These are phyloP conservation scores for Serrognathus titanus DNA, from an alignment of 2,888 invertebrate species.

Conservation along the genomic window DNA sequence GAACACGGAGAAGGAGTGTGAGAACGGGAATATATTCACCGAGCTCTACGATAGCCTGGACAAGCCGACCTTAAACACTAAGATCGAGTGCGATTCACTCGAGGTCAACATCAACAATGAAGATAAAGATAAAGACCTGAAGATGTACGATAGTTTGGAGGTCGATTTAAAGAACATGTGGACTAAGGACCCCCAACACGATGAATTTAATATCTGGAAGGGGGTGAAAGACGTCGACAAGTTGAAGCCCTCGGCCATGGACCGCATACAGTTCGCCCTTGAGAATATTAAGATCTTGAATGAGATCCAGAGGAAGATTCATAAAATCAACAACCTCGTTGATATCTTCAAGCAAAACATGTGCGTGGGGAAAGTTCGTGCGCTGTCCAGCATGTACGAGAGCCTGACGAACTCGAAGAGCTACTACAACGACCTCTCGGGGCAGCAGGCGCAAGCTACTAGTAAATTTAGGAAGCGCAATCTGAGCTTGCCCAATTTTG, in stretches of 20 bases:
- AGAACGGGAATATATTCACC: conserved; percentile 29
- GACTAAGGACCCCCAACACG: conserved; percentile 18
- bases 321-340: conserved; percentile 67
- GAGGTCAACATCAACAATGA: conserved; percentile 39
- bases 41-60: conserved; percentile 46
- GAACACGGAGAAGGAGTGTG: conserved; percentile 43
- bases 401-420: conserved; percentile 57
- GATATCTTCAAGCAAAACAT: conserved; percentile 55
- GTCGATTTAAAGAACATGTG: conserved; percentile 33
- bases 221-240: conserved; percentile 5
- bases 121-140: conserved; percentile 28
- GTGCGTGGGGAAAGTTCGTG: conserved; percentile 64
- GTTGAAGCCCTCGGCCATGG: conserved; percentile 18
- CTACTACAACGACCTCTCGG: conserved; percentile 51
- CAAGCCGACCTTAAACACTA: conserved; percentile 28
- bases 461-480: conserved; percentile 61
- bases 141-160: conserved; percentile 41
- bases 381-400: conserved; percentile 69
- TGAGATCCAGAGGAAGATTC: conserved; percentile 66
- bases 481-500: conserved; percentile 60
- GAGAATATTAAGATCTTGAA: conserved; percentile 61
- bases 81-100: conserved; percentile 41
- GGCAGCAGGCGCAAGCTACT: conserved; percentile 51
- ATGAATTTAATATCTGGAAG: conserved; percentile 13
- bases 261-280: conserved; percentile 42